A percentile compares a stretch with the other conserved stretches of the same genome.
Evolutionary conservation across 2,797 vertebrate species (phyloP).

Genomic region (Mormyrus hasselquistii): DNA sequence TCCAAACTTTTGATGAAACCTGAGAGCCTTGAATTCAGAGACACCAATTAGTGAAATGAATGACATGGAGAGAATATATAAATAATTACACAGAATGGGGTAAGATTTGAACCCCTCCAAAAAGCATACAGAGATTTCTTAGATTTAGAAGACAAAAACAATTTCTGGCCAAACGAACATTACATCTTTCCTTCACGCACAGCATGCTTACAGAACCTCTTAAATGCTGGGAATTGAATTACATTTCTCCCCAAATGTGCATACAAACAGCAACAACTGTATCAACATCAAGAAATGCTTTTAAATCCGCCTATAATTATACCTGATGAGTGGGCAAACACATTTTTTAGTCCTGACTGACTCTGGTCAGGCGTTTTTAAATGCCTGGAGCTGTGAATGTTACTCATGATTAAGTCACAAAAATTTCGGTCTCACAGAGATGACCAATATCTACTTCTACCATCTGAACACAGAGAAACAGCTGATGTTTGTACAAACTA

Average conservation of each 20-base stretch:
- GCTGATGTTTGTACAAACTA: neutral
- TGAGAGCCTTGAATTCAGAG: neutral
- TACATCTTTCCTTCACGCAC: neutral
- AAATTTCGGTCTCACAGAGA: neutral
- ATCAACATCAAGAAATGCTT: neutral
- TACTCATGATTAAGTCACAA: neutral
- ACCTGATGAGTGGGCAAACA: neutral
- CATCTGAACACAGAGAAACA: neutral
- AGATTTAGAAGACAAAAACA: neutral
- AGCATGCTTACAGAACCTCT: neutral
- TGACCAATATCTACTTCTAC: neutral
- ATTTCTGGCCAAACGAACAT: neutral
- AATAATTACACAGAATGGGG: neutral
- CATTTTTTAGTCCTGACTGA: neutral
- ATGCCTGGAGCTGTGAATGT: neutral
- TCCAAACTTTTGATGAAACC: neutral
- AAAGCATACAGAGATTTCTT: neutral
- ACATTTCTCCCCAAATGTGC: neutral
- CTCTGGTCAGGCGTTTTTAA: neutral
- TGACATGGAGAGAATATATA: neutral
- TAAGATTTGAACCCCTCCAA: neutral
- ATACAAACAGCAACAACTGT: neutral
- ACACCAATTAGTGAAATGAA: neutral
- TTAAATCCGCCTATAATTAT: neutral
- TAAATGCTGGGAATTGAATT: neutral